phyloP scores from a whole-genome alignment of 2,888 invertebrate genomes.

The Eristalinus aeneus region DNA sequence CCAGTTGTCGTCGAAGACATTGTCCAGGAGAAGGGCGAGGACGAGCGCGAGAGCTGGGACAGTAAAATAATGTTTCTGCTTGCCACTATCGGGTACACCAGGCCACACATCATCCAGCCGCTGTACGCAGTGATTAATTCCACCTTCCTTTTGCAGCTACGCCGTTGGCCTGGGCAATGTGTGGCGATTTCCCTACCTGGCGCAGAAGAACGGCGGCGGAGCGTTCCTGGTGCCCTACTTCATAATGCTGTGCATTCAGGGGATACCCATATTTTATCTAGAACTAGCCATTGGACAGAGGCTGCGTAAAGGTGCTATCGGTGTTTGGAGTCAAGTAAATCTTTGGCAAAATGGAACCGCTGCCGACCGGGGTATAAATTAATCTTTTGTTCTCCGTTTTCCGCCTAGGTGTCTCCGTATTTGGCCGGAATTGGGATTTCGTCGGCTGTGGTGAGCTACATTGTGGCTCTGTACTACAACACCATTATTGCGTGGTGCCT shows the following conservation, averaged over 20 bases:
- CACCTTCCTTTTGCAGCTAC: conserved; percentile 81
- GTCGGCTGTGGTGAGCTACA: conserved; percentile 97
- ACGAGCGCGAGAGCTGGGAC: conserved; percentile 95
- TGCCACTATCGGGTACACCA: conserved; percentile 89
- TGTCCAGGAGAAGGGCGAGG: conserved; percentile 87
- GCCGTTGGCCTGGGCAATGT: conserved; percentile 97
- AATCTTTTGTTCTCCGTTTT: background rate
- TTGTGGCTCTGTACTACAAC: conserved; percentile 98
- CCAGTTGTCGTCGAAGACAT: conserved; percentile 83
- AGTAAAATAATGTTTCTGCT: conserved; percentile 94
- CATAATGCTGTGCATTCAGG: conserved; percentile 96
- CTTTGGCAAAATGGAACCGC: background rate
- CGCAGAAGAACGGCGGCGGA: conserved; percentile 97
- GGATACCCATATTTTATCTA: conserved; percentile 97
- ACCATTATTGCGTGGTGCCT: conserved; percentile 99
- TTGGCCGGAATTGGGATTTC: conserved; percentile 95
- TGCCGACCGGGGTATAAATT: background rate
- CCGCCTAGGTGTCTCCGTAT: conserved; percentile 87
- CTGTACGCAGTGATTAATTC: background rate
- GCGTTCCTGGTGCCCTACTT: conserved; percentile 98
- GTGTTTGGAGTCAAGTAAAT: conserved; percentile 92
- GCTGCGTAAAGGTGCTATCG: conserved; percentile 95
- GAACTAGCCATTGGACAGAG: conserved; percentile 97
- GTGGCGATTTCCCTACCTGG: conserved; percentile 97
- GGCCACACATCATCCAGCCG: background rate